Conservation (phyloP, 2,888 invertebrate genomes). For the Agrotis clavis region DNA sequence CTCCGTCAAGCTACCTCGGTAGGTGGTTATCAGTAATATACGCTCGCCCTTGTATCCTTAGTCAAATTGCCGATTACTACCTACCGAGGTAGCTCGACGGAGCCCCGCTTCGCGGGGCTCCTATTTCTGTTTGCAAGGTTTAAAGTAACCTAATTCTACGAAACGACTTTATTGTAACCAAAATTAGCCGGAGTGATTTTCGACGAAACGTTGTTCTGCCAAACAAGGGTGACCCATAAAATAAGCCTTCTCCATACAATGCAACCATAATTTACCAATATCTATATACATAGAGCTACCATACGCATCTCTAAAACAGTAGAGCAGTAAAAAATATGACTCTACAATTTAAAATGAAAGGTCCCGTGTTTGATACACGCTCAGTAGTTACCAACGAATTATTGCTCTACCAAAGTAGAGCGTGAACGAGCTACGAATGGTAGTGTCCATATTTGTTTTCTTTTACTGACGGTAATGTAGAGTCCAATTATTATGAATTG, state of each 20-base stretch:
- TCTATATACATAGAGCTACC: conserved; percentile 54
- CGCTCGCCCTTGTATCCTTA: too few relatives aligned
- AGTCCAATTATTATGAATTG: conserved; percentile 52
- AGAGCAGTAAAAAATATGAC: conserved; percentile 78
- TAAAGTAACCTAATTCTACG: too few relatives aligned
- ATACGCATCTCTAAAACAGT: conserved; percentile 77
- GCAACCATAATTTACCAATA: conserved; percentile 43
- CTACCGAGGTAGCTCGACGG: too few relatives aligned
- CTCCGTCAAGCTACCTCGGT: too few relatives aligned
- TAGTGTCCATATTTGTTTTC: conserved; percentile 51
- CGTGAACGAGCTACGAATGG: conserved; percentile 40
- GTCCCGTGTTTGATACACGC: conserved; percentile 72
- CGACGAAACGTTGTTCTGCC: too few relatives aligned
- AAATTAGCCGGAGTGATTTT: too few relatives aligned
- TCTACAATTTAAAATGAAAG: conserved; percentile 77
- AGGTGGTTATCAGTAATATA: too few relatives aligned
- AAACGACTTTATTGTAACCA: too few relatives aligned
- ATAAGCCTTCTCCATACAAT: conserved; percentile 42
- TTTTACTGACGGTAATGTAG: conserved; percentile 31
- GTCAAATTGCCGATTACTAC: too few relatives aligned
- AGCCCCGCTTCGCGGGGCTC: too few relatives aligned
- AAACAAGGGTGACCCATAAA: too few relatives aligned
- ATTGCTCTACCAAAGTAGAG: conserved; percentile 60
- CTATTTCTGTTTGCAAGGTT: too few relatives aligned
- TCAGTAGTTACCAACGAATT: conserved; percentile 76